Percentiles rank a stretch among this genome's conserved stretches.
Evolutionary conservation across 2,113 vertebrate genomes (phyloP).

Genomic region (Hemiprocne comata): DNA sequence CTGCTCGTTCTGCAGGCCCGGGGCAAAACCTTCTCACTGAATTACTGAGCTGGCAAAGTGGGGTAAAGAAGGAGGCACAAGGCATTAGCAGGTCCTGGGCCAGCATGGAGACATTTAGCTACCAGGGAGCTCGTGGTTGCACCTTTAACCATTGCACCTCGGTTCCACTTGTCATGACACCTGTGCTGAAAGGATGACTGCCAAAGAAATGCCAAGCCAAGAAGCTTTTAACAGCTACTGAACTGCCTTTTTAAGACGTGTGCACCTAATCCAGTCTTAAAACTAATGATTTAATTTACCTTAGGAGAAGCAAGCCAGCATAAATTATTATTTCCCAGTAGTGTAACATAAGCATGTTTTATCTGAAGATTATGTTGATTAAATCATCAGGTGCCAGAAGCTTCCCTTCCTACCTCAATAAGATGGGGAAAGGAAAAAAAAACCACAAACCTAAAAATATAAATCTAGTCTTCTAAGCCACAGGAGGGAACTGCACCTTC

Average conservation of each 20-base stretch:
- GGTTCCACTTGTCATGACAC: background rate
- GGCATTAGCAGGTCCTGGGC: rapidly evolving
- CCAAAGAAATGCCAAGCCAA: background rate
- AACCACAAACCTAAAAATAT: background rate
- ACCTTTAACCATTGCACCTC: background rate
- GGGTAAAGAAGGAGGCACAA: background rate
- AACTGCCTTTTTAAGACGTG: background rate
- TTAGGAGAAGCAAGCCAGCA: slow-evolving; percentile 53
- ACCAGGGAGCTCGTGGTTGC: rapidly evolving
- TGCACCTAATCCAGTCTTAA: slow-evolving; percentile 32
- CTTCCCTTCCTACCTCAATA: slow-evolving; percentile 7
- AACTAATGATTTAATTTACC: slow-evolving; percentile 69
- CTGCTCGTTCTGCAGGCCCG: background rate
- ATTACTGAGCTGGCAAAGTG: background rate
- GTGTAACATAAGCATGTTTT: slow-evolving; percentile 65
- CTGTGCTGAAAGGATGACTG: background rate
- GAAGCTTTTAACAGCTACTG: background rate
- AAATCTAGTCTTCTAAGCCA: background rate
- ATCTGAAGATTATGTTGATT: slow-evolving; percentile 77
- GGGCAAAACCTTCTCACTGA: background rate
- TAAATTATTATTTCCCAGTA: slow-evolving; percentile 74
- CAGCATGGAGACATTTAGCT: rapidly evolving
- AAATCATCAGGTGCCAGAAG: slow-evolving; percentile 76
- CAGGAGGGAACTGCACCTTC: slow-evolving; percentile 14
- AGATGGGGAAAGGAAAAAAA: background rate